phyloP scores from a whole-genome alignment of 1,140 invertebrate genomes.

The Bombyx mori region ASM3026992v2 NC_085123.1:7382501-7383000 shows the following conservation, averaged over 20 bases:
- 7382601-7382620: not conserved
- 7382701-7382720: conserved; percentile 84
- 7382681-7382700: conserved; percentile 86
- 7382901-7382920: not conserved
- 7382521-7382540: too few species aligned
- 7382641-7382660: conserved; percentile 77
- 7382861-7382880: too few species aligned
- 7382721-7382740: conserved; percentile 72
- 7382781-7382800: too few species aligned
- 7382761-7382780: too few species aligned
- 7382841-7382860: conserved; percentile 2
- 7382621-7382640: conserved; percentile 1
- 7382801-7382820: too few species aligned
- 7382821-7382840: too few species aligned
- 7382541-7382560: conserved; percentile 21
- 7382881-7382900: too few species aligned
- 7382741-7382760: too few species aligned
- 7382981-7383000: too few species aligned
- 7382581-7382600: conserved; percentile 11
- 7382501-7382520: not conserved
- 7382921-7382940: not conserved
- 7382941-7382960: too few species aligned
- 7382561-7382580: conserved; percentile 36
- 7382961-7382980: too few species aligned
- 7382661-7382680: conserved; percentile 81